phyloP scores from a whole-genome alignment of 2,113 vertebrate species.

The Megaceryle maxima region DNA sequence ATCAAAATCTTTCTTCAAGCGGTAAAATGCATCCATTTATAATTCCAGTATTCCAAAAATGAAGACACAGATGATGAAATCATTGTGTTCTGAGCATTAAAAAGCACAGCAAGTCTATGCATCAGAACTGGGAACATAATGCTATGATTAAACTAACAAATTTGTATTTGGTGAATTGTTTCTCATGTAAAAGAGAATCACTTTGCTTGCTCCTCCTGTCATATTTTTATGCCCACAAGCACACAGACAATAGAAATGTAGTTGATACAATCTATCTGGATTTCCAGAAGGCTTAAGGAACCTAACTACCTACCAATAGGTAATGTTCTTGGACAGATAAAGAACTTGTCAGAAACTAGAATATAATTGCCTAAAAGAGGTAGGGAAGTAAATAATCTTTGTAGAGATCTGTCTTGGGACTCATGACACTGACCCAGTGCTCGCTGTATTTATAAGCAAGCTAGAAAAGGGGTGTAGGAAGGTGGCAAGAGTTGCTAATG shows the following conservation, averaged over 20 bases:
- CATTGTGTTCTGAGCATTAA: background rate
- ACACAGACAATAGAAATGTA: background rate
- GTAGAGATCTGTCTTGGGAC: background rate
- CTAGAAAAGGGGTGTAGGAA: background rate
- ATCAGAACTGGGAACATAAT: background rate
- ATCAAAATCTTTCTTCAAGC: background rate
- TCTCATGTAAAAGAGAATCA: background rate
- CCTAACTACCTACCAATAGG: background rate
- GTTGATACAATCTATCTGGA: background rate
- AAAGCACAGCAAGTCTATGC: background rate
- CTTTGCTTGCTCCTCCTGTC: background rate
- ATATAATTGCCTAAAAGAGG: background rate
- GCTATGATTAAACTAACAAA: background rate
- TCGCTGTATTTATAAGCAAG: background rate
- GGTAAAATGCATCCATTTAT: background rate
- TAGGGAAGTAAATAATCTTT: background rate
- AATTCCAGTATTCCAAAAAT: background rate
- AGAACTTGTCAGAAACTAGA: background rate
- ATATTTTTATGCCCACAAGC: background rate
- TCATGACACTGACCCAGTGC: rapidly evolving
- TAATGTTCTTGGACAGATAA: background rate
- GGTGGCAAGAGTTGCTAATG: background rate
- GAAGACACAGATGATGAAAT: background rate
- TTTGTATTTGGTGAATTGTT: background rate
- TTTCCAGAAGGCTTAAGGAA: background rate